Conservation (phyloP, 2,113 vertebrate species). For the Hepsetus odoe region DNA sequence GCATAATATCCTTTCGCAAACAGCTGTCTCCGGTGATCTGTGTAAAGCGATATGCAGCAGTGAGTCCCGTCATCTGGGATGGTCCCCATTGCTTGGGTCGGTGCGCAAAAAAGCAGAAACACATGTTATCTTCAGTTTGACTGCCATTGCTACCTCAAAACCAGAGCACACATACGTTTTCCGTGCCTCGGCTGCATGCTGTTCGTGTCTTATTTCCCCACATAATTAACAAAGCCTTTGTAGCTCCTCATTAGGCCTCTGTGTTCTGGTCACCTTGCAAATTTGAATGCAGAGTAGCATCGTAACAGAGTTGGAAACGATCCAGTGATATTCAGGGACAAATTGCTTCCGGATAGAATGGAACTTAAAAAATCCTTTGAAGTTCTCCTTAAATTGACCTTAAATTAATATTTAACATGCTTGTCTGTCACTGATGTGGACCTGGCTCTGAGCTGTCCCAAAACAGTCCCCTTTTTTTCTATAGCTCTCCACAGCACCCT, state of each 20-base stretch:
- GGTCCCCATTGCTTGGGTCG: slow-evolving; percentile 62
- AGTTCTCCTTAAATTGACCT: slow-evolving; percentile 20
- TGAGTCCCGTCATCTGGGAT: slow-evolving; percentile 75
- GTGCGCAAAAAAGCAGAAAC: slow-evolving; percentile 74
- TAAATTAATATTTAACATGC: slow-evolving; percentile 21
- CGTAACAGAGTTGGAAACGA: slow-evolving; percentile 20
- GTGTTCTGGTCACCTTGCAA: slow-evolving; percentile 22
- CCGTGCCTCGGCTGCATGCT: slow-evolving; percentile 5
- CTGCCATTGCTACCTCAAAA: slow-evolving; percentile 51
- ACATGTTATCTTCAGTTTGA: slow-evolving; percentile 62
- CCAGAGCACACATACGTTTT: not conserved
- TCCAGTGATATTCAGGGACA: not conserved
- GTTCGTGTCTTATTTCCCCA: slow-evolving; percentile 37
- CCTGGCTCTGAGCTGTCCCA: not conserved
- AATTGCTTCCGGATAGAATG: not conserved
- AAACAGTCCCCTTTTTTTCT: not conserved
- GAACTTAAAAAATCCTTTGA: not conserved
- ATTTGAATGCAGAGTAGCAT: slow-evolving; percentile 10
- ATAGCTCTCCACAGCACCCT: not conserved
- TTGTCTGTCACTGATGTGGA: slow-evolving; percentile 11
- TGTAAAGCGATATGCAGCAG: slow-evolving; percentile 77
- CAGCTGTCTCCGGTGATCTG: slow-evolving; percentile 79
- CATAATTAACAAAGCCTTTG: slow-evolving; percentile 30
- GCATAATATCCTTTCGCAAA: slow-evolving; percentile 78
- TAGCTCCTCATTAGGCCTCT: slow-evolving; percentile 12